These are phyloP conservation scores for Sphinx pinastri DNA, from an alignment of 2,888 invertebrate genomes.

Conservation along the genomic window DNA sequence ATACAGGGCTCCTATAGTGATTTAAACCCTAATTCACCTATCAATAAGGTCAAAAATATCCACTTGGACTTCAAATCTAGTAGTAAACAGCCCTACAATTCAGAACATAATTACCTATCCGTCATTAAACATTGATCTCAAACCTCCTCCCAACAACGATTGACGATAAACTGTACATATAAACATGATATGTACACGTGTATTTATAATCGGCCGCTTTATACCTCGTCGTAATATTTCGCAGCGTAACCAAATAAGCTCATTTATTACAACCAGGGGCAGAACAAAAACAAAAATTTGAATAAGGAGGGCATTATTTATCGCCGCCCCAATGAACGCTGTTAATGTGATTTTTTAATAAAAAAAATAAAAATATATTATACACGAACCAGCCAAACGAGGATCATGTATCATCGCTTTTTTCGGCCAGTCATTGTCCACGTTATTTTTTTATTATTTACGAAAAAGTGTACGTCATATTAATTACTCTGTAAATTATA, in stretches of 20 bases:
- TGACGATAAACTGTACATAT: neutral
- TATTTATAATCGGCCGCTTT: constrained; percentile 68
- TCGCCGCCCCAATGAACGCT: constrained; percentile 83
- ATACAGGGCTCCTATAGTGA: too few relatives aligned
- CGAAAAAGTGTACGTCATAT: constrained; percentile 64
- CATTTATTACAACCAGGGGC: constrained; percentile 80
- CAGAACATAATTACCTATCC: too few relatives aligned
- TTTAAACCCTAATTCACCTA: too few relatives aligned
- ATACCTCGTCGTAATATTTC: constrained; percentile 79
- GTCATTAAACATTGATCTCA: neutral
- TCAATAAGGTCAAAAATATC: too few relatives aligned
- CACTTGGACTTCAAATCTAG: too few relatives aligned
- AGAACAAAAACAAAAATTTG: constrained; percentile 83
- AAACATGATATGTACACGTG: constrained; percentile 42
- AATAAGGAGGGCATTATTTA: constrained; percentile 84
- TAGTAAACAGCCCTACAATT: too few relatives aligned
- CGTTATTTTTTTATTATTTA: constrained; percentile 48
- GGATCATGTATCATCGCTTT: constrained; percentile 83
- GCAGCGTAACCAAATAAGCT: constrained; percentile 80
- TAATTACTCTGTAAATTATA: constrained; percentile 58
- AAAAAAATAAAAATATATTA: constrained; percentile 64
- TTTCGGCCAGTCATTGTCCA: constrained; percentile 83
- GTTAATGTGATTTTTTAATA: constrained; percentile 84
- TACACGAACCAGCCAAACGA: constrained; percentile 79
- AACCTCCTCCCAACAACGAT: neutral